These are phyloP conservation scores for Pemphredon lugubris DNA, from an alignment of 2,888 invertebrate species.

Conservation along the genomic window DNA sequence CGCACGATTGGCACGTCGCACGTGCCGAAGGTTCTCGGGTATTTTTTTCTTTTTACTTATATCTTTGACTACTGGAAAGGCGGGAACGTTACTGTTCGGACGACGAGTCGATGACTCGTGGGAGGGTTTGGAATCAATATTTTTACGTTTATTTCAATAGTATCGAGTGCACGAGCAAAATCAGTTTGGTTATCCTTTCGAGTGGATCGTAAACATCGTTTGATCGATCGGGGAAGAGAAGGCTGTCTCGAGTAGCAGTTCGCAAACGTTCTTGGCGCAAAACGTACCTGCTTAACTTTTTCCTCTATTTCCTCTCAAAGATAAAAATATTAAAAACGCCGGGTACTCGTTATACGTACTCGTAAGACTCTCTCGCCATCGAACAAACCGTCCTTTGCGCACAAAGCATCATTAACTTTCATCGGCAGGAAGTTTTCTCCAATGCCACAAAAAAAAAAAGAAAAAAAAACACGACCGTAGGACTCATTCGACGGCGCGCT, in stretches of 20 bases:
- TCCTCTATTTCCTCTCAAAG: not conserved
- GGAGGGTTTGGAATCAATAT: no score
- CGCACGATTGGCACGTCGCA: not conserved
- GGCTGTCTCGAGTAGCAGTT: not conserved
- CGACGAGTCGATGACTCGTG: no score
- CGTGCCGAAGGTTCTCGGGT: not conserved
- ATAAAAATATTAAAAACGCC: slow-evolving; percentile 24
- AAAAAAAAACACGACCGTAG: no score
- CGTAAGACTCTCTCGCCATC: slow-evolving; percentile 13
- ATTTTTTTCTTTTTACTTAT: not conserved
- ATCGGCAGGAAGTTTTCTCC: not conserved
- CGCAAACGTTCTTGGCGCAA: not conserved
- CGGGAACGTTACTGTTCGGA: no score
- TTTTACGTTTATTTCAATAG: no score
- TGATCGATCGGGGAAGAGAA: no score
- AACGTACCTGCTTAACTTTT: slow-evolving; percentile 1
- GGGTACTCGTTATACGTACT: slow-evolving; percentile 14
- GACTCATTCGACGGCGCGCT: no score
- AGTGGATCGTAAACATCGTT: no score
- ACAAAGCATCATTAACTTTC: slow-evolving; percentile 38
- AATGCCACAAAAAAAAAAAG: not conserved
- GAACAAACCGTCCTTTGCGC: slow-evolving; percentile 9
- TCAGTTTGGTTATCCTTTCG: no score
- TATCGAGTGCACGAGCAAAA: no score
- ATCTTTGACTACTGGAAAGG: no score